Conservation (phyloP, 2,888 invertebrate species). For the Watsonalla cultraria region DNA sequence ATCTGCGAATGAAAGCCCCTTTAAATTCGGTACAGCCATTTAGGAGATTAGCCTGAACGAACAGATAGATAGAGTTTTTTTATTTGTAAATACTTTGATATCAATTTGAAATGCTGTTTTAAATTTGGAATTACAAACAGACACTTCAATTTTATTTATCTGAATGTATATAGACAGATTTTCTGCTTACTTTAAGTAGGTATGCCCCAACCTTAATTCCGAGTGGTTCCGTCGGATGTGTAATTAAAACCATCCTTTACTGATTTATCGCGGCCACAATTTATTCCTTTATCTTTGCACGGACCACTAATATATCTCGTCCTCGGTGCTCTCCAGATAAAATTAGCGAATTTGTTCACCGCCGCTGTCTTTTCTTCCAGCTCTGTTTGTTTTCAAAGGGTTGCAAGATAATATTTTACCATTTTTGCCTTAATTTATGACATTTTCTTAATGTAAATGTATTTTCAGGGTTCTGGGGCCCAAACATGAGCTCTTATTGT, state of each 20-base stretch:
- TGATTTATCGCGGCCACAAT: constrained; percentile 75
- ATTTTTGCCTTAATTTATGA: constrained; percentile 52
- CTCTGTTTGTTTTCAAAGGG: constrained; percentile 51
- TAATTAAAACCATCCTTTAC: constrained; percentile 76
- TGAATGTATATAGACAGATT: too few relatives aligned
- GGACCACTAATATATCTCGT: constrained; percentile 76
- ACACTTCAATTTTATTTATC: too few relatives aligned
- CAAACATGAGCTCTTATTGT: too few relatives aligned
- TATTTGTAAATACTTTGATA: too few relatives aligned
- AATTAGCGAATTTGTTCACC: constrained; percentile 71
- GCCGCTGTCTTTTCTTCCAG: constrained; percentile 38
- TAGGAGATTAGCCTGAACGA: too few relatives aligned
- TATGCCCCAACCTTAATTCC: constrained; percentile 24
- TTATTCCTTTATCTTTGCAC: constrained; percentile 75
- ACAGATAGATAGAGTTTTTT: too few relatives aligned
- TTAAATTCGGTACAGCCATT: too few relatives aligned
- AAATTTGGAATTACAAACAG: too few relatives aligned
- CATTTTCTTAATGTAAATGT: not conserved
- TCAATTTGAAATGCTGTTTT: too few relatives aligned
- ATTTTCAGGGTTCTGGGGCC: not conserved
- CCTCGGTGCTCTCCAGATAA: constrained; percentile 56
- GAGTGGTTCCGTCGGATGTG: constrained; percentile 50
- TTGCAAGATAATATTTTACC: constrained; percentile 46
- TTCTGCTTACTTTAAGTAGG: constrained; percentile 4
- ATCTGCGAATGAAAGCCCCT: too few relatives aligned